phyloP scores from a whole-genome alignment of 2,797 vertebrate species.

The Phaenicophaeus curvirostris region DNA sequence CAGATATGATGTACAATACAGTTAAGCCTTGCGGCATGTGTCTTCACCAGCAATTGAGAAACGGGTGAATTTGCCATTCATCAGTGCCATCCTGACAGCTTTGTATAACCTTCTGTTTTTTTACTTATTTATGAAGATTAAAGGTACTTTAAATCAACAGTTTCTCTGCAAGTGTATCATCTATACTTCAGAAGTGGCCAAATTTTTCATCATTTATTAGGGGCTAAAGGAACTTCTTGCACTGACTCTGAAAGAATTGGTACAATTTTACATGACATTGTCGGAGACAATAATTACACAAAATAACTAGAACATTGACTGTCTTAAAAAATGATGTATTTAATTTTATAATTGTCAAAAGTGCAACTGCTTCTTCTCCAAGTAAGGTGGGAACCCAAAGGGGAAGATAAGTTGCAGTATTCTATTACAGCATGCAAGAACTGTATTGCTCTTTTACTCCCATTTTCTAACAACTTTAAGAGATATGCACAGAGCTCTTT shows the following conservation, averaged over 20 bases:
- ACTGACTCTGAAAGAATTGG: not conserved
- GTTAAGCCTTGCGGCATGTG: constrained; percentile 70
- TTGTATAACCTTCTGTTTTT: constrained; percentile 78
- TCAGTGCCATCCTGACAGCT: constrained; percentile 79
- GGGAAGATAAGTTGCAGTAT: not conserved
- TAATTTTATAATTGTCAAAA: not conserved
- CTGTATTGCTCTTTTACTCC: not conserved
- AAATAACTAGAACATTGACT: not conserved
- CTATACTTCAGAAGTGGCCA: constrained; percentile 73
- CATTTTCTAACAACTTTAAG: not conserved
- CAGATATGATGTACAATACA: constrained; percentile 80
- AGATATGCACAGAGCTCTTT: not conserved
- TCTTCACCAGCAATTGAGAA: constrained; percentile 77
- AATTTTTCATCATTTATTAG: constrained; percentile 74
- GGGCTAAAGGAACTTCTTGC: constrained; percentile 26
- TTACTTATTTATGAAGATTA: constrained; percentile 84
- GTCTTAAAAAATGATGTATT: not conserved
- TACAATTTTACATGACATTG: not conserved
- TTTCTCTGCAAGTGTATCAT: constrained; percentile 73
- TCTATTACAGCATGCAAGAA: not conserved
- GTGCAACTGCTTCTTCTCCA: not conserved
- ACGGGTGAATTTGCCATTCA: constrained; percentile 76
- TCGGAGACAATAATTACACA: not conserved
- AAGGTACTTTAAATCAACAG: constrained; percentile 81
- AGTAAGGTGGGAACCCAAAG: not conserved